Percentiles rank a stretch among this genome's conserved stretches.
These are phyloP conservation scores for Dendroctonus valens DNA, from an alignment of 1,140 invertebrate species.

Conservation along the genomic window DNA sequence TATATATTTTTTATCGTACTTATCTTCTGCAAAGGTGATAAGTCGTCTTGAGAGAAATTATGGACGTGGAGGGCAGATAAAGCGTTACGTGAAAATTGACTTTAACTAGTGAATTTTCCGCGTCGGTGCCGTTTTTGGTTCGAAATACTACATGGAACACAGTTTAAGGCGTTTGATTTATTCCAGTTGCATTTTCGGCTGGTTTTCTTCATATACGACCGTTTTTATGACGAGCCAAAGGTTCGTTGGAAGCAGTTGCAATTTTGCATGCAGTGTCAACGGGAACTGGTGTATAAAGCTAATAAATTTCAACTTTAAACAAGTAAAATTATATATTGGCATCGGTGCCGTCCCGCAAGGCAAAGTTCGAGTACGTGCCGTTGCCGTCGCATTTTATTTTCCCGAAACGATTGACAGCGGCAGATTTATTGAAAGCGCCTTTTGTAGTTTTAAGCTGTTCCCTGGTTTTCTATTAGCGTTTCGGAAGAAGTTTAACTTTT, in stretches of 20 bases:
- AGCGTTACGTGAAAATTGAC: no score
- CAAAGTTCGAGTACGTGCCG: slow-evolving; percentile 28
- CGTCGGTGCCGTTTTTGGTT: no score
- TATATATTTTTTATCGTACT: slow-evolving; percentile 20
- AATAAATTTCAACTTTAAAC: slow-evolving; percentile 35
- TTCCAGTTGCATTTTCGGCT: no score
- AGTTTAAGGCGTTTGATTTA: no score
- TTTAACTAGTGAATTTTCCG: no score
- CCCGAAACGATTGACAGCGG: slow-evolving; percentile 22
- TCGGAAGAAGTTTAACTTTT: slow-evolving; percentile 26
- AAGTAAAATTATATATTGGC: slow-evolving; percentile 33
- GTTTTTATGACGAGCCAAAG: no score
- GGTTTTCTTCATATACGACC: no score
- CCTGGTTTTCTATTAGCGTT: slow-evolving; percentile 32
- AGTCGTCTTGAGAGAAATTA: no score
- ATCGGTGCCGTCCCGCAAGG: slow-evolving; percentile 19
- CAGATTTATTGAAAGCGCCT: slow-evolving; percentile 32
- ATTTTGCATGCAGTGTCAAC: slow-evolving; percentile 18
- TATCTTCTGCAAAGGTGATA: no score
- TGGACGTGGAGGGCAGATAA: no score
- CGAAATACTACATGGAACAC: no score
- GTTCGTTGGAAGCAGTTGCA: neutral
- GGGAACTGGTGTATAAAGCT: slow-evolving; percentile 25
- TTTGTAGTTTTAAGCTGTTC: slow-evolving; percentile 33
- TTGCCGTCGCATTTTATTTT: slow-evolving; percentile 20